Evolutionary conservation across 2,797 vertebrate species (phyloP).

Genomic region (Cottoperca gobio): DNA sequence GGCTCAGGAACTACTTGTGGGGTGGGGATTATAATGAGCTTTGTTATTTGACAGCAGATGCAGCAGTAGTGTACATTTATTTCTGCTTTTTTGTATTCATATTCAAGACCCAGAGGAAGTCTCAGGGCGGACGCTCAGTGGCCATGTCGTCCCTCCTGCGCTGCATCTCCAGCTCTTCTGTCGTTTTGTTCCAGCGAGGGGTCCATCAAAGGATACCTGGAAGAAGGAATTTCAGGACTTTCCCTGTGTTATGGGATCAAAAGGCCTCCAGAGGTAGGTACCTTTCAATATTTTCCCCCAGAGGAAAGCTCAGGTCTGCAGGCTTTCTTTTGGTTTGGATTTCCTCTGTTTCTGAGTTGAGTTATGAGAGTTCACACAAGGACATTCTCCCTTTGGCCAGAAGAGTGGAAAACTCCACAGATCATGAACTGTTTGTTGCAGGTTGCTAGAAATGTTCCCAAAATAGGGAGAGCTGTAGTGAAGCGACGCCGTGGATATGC

Average conservation of each 20-base stretch:
- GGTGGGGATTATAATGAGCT: conserved; percentile 50
- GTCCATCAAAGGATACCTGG: conserved; percentile 66
- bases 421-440: conserved; percentile 33
- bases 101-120: conserved; percentile 65
- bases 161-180: conserved; percentile 77
- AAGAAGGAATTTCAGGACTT: conserved; percentile 82
- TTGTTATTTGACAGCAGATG: conserved; percentile 49
- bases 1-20: conserved; percentile 34
- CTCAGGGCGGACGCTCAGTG: conserved; percentile 45
- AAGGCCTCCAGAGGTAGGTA: conserved; percentile 82
- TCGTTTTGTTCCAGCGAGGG: conserved; percentile 69
- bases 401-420: conserved; percentile 54
- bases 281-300: conserved; percentile 16
- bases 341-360: conserved; percentile 23
- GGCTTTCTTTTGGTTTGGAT: conserved; percentile 35
- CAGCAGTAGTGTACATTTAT: conserved; percentile 38
- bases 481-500: conserved; percentile 21
- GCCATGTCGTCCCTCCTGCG: conserved; percentile 84
- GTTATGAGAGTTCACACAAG: conserved; percentile 59
- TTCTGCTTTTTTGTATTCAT: conserved; percentile 51
- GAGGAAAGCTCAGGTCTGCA: conserved; percentile 28
- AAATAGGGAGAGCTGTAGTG: conserved; percentile 49
- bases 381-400: conserved; percentile 39
- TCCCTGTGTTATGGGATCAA: conserved; percentile 82
- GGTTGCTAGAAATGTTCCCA: conserved; percentile 50